Base-by-base conservation (phyloP, 2,113 vertebrate species). In the Archilochus colubris region DNA sequence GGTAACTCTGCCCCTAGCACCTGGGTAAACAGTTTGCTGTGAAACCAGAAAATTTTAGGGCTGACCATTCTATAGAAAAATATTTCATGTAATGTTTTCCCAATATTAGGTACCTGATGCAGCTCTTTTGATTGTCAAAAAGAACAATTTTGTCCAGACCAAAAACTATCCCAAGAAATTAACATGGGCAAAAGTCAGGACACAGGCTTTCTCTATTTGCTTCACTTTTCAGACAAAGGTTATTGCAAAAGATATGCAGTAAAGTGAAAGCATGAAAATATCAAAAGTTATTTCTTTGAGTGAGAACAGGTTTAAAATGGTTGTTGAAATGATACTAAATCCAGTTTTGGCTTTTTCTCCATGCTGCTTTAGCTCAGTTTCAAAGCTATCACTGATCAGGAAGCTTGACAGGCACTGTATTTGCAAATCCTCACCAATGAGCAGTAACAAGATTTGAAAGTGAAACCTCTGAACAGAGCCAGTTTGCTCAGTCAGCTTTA, bases 341-440 rank as follows among this genome's bases (percentile, higher is more conserved):
- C 86, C 87, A 87, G 80, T 94, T 81, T 83, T 64, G 93, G 57
- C 84, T 86, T 95, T 97, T 94, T 88, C 66, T 95, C 88, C 82
- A 88, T 95, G 92, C 93, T 92, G 62, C 93, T 94, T 89, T 79
- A 96, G 88, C 87, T 95, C 61, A 76, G 69, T 96, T 95, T 96
- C 96, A 96, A 95, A 97, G 95, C 88, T 95, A 95, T 92, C 92
- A 38, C 86, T 95, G 95, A 97, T 93, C 89, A 91, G 88, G 63
- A 95, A 90, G 91, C 93, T 94, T 97, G 94, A 97, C 94, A 97
- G 92, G 82, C 88, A 53, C 48, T 73, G 73, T 87, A 53, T 97
- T 96, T 95, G 88, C 88, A 96, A 97, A 97, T 95, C 93, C 95
- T 96, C 95, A 82, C 81, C 91, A 92, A 97, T 94, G 94, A 96